Conservation (phyloP, 2,113 vertebrate genomes). For the Peromyscus leucopus region DNA sequence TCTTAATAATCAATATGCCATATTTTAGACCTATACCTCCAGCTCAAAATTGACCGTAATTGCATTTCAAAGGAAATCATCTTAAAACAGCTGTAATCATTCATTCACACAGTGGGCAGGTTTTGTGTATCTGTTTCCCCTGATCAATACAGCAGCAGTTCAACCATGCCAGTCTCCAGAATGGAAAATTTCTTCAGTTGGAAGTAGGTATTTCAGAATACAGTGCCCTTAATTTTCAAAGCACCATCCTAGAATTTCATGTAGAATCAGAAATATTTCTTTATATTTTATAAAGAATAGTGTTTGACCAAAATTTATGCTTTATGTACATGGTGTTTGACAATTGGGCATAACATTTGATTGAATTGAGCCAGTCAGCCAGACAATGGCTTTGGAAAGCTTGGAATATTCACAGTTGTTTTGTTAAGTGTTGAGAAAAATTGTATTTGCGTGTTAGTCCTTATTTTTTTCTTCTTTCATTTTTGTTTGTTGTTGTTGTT, state of each 20-base stretch:
- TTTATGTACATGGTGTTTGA: not conserved
- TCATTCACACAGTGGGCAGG: conserved; percentile 14
- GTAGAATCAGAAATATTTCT: conserved; percentile 15
- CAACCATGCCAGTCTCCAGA: conserved; percentile 1
- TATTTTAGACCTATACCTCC: not conserved
- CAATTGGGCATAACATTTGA: conserved; percentile 35
- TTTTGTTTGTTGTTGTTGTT: not conserved
- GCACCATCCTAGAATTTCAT: not conserved
- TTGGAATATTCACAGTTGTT: conserved; percentile 42
- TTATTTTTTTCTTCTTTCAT: not conserved
- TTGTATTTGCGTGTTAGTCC: conserved; percentile 33
- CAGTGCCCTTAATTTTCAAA: conserved; percentile 48
- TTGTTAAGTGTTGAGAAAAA: conserved; percentile 44
- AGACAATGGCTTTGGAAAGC: conserved; percentile 70
- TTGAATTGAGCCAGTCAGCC: conserved; percentile 53
- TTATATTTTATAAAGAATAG: not conserved
- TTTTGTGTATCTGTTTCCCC: not conserved
- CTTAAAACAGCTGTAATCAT: conserved; percentile 28
- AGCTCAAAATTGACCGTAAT: not conserved
- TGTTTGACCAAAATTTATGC: not conserved
- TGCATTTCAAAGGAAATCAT: not conserved
- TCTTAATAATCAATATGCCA: not conserved
- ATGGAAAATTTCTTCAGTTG: conserved; percentile 48
- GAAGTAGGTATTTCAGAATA: conserved; percentile 51
- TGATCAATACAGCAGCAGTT: conserved; percentile 4